Evolutionary conservation across 2,888 invertebrate species (phyloP).

Genomic region (Thera britannica): DNA sequence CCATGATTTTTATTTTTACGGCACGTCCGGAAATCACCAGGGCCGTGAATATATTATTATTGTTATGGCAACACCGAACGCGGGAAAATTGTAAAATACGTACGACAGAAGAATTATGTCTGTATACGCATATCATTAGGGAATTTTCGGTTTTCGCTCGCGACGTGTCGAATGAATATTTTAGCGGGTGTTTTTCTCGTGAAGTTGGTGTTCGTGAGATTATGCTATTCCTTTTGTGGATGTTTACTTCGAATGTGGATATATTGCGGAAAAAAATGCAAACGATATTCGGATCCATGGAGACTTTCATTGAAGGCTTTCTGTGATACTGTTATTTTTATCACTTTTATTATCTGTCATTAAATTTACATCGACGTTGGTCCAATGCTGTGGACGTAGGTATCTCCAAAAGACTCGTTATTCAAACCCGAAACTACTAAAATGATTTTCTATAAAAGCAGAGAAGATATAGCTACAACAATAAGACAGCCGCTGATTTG

Average conservation of each 20-base stretch:
- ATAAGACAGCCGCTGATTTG: constrained; percentile 18
- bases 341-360: not conserved
- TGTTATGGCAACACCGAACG: constrained; percentile 78
- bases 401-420: too few species aligned
- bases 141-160: constrained; percentile 66
- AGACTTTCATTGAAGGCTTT: not conserved
- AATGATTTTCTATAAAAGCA: not conserved
- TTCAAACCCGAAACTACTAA: too few species aligned
- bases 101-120: constrained; percentile 68
- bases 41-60: constrained; percentile 82
- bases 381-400: not conserved
- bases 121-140: constrained; percentile 67
- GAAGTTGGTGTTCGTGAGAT: constrained; percentile 27
- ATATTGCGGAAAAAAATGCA: constrained; percentile 5
- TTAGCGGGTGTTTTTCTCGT: constrained; percentile 54
- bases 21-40: constrained; percentile 78
- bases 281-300: not conserved
- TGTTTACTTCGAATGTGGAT: constrained; percentile 22
- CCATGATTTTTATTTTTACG: constrained; percentile 79
- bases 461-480: constrained; percentile 10
- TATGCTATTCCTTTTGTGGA: constrained; percentile 36
- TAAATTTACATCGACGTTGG: not conserved
- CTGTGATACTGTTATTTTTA: not conserved
- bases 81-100: constrained; percentile 79
- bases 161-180: constrained; percentile 64